Conservation (phyloP, 2,797 vertebrate genomes). For the Hoplostethus mediterraneus region DNA sequence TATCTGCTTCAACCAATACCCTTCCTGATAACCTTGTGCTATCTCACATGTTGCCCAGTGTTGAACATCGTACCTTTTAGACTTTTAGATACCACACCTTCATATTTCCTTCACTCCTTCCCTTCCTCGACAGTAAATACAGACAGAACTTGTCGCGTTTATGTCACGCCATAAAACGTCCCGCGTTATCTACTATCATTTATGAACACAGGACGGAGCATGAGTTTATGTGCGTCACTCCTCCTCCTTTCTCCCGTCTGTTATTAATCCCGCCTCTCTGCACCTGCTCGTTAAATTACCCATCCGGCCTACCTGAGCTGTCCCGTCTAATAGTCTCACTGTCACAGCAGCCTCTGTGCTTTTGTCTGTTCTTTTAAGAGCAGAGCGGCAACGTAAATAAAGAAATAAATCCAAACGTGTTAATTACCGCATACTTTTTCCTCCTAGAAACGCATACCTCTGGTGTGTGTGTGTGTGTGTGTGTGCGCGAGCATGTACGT, state of each 20-base stretch:
- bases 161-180: slow-evolving; percentile 52
- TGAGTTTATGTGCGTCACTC: slow-evolving; percentile 6
- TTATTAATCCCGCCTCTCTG: slow-evolving; percentile 40
- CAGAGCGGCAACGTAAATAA: slow-evolving; percentile 18
- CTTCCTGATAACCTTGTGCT: slow-evolving; percentile 63
- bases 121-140: slow-evolving; percentile 52
- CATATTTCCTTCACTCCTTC: not conserved
- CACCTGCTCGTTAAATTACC: slow-evolving; percentile 57
- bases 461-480: not conserved
- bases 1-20: slow-evolving; percentile 50
- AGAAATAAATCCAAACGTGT: slow-evolving; percentile 40
- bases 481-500: slow-evolving; percentile 15
- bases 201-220: slow-evolving; percentile 33
- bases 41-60: slow-evolving; percentile 28
- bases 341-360: slow-evolving; percentile 19
- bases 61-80: slow-evolving; percentile 32
- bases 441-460: slow-evolving; percentile 18
- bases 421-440: slow-evolving; percentile 46
- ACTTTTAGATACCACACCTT: slow-evolving; percentile 16
- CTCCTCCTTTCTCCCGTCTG: slow-evolving; percentile 19
- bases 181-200: slow-evolving; percentile 62
- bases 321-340: slow-evolving; percentile 48
- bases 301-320: slow-evolving; percentile 29
- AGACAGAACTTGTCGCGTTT: slow-evolving; percentile 49
- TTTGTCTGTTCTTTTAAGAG: slow-evolving; percentile 9